Evolutionary conservation across 2,888 invertebrate genomes (phyloP).

Genomic region (Noctua comes): DNA sequence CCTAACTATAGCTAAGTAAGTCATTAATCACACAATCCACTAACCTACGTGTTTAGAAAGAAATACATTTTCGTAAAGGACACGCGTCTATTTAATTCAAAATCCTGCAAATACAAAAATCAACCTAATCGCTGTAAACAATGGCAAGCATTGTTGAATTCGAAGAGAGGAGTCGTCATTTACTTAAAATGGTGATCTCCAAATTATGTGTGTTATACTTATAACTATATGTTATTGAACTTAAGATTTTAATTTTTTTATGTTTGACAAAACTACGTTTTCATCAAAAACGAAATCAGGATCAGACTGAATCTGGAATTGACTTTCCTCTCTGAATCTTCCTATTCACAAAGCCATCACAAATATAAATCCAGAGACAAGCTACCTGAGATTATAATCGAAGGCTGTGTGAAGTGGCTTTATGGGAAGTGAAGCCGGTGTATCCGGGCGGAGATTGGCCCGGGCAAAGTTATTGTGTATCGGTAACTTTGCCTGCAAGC

Average conservation of each 20-base stretch:
- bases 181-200: background rate
- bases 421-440: conserved; percentile 52
- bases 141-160: no score
- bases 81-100: no score
- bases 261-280: background rate
- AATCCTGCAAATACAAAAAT: no score
- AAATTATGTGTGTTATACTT: background rate
- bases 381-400: conserved; percentile 62
- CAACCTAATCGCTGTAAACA: no score
- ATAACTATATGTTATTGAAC: background rate
- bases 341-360: conserved; percentile 17
- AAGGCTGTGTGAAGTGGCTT: conserved; percentile 56
- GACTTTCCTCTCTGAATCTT: conserved; percentile 6
- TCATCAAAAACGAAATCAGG: background rate
- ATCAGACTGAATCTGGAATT: conserved; percentile 1
- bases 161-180: no score
- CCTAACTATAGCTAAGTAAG: no score
- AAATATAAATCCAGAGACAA: conserved; percentile 40
- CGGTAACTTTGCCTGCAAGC: conserved; percentile 62
- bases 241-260: no score
- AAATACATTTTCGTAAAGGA: no score
- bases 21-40: no score
- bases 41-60: no score
- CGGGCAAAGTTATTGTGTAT: conserved; percentile 69
- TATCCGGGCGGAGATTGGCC: conserved; percentile 73